Percentiles rank a stretch among this genome's conserved stretches.
phyloP scores from a whole-genome alignment of 1,140 invertebrate genomes.

The Geopemphigus sp. region DNA sequence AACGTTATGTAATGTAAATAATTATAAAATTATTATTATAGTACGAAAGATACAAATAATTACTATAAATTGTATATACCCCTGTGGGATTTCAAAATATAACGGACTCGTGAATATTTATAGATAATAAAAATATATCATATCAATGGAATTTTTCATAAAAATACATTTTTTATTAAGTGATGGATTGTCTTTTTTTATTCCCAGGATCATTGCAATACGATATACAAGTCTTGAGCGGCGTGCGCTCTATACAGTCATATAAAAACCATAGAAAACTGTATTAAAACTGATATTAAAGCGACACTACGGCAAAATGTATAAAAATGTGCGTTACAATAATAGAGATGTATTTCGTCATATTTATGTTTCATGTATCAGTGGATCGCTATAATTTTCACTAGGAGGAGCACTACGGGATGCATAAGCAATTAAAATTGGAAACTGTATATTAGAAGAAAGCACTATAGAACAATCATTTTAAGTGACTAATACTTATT shows the following conservation, averaged over 20 bases:
- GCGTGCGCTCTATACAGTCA: neutral
- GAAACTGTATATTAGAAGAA: neutral
- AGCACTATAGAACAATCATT: constrained; percentile 3
- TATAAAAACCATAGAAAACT: neutral
- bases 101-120: neutral
- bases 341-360: neutral
- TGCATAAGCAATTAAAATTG: constrained; percentile 23
- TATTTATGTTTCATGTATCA: constrained; percentile 27
- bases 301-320: neutral
- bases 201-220: neutral
- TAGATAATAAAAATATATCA: neutral
- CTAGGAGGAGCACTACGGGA: constrained; percentile 3
- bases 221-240: neutral
- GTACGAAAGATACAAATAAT: neutral
- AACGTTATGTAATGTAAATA: too few species aligned
- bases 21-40: too few species aligned
- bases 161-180: neutral
- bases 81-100: neutral
- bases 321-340: neutral
- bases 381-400: neutral
- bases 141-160: neutral
- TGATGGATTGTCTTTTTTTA: neutral
- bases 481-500: constrained; percentile 19
- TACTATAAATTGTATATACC: neutral
- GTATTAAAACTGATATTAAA: neutral